Base-by-base conservation (phyloP, 2,888 invertebrate genomes). In the Hipparchia semele region DNA sequence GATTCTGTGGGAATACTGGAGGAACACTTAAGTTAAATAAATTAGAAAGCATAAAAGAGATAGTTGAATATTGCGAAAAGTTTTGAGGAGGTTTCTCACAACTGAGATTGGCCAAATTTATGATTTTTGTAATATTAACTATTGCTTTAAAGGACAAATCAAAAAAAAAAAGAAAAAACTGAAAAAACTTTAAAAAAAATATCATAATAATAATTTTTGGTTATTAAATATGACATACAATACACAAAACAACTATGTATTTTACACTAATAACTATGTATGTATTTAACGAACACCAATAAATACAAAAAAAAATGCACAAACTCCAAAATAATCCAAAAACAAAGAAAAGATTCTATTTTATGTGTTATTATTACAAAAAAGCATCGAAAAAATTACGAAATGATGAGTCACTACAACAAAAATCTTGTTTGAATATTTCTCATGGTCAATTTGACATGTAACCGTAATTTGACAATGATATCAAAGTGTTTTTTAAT, bases 361-460 rank as follows among this genome's bases (percentile, higher is more conserved):
- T 39, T 39, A 39, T 39, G 53, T 2, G 6, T 53, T 53, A 10
- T 33, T 60, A 4, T 39, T 39, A 7, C 5, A 80, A 73, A 76
- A 80, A 80, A 77, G 75, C 23, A 23, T 23, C 23, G 23, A 23
- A 23, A 23, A 23, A 23, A 23, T 76, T 73, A 78, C 78, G 23
- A 75, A 76, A 77, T 79, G 65, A 79, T 75, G 76, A 76, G 77
- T 73, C 77, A 75, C 76, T 77, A 81, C 79, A 82, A 77, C 79
- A 78, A 72, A 79, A 71, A 61, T 59, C 70, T 76, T 78, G 79
- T 86, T 87, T 85, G 80, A 87, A 90, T 90, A 87, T 81, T 81
- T 86, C 85, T 84, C 87, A 89, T 83, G 92, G 91, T 91, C 92
- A 92, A 91, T 92, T 91, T 89, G 86, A 85, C 82, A 85, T 81